Conservation (phyloP, 1,140 invertebrate species). For the Apocrypta bakeri region DNA sequence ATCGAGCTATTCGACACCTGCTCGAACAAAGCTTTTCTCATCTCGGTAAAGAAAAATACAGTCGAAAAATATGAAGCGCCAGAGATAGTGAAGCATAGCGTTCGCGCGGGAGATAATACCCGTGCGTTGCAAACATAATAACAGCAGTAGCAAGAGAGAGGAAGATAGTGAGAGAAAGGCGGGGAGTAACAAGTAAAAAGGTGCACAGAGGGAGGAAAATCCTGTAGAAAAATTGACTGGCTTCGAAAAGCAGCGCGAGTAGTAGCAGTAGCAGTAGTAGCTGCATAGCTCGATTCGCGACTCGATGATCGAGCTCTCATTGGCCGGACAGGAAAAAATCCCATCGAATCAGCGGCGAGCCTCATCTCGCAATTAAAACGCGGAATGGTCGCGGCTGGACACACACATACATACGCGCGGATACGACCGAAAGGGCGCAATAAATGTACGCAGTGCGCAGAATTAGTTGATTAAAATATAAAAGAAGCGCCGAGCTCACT, state of each 20-base stretch:
- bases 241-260: constrained; percentile 54
- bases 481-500: constrained; percentile 70
- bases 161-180: neutral
- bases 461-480: constrained; percentile 76
- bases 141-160: neutral
- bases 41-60: neutral
- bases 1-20: no score
- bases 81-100: no score
- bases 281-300: constrained; percentile 57
- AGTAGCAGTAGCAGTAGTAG: neutral
- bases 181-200: constrained; percentile 28
- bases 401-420: constrained; percentile 33
- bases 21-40: no score
- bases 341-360: constrained; percentile 72
- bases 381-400: constrained; percentile 66
- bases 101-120: neutral
- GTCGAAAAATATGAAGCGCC: constrained; percentile 16
- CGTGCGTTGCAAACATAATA: neutral
- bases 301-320: constrained; percentile 68
- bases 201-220: constrained; percentile 52
- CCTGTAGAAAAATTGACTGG: constrained; percentile 63
- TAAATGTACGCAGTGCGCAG: constrained; percentile 74
- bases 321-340: constrained; percentile 71
- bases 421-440: constrained; percentile 67
- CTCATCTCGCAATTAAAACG: constrained; percentile 73